Evolutionary conservation across 1,140 invertebrate species (phyloP), one percentile per base, ranked within the genome.

Genomic region (Hylyphantes graminicola): DNA sequence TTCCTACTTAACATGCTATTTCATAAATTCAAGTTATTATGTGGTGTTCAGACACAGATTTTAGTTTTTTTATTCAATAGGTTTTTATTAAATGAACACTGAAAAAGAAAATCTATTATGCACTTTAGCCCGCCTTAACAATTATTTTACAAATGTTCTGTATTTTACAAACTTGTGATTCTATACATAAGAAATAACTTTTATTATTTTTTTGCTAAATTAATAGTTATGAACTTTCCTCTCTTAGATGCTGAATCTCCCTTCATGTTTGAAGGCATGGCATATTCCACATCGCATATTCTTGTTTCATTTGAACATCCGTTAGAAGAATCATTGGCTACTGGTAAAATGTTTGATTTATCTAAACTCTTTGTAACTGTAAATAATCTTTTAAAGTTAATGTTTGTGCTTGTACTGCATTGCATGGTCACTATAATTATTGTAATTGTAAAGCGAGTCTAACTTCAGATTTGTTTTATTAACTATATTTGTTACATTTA

Each of bases 221-320:
- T 59, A 13, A n/a, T n/a, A 4, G 12, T 59, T 59, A 12, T 59
- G 11, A 59, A 6, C 11, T 4, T 59, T 59, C n/a, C 4, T 9
- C 54, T 55, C 11, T 15, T 85, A 89, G 95, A 96, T 88, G 89
- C 94, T 21, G 94, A 96, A 86, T 93, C 92, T 85, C 93, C 94
- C 54, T 92, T 95, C 4, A 96, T 97, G 91, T 94, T 98, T 88
- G 97, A 99, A 91, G 93, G 98, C 85, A 96, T 93, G 86, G 95
- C 96, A 8, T 90, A 97, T 5, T 96, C 96, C 0, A 94, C 94
- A 91, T 88, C 89, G n/a, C 95, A 96, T 88, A 93, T 99, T 75
- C 95, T 94, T 15, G 93, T 98, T 7, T 94, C 95, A 53, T 93
- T 99, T 89, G 96, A 98, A 89, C 96, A 98, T 91, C 97, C 97